These are phyloP conservation scores for Dorcus hopei DNA, from an alignment of 2,888 invertebrate genomes.

Conservation along the genomic window DNA sequence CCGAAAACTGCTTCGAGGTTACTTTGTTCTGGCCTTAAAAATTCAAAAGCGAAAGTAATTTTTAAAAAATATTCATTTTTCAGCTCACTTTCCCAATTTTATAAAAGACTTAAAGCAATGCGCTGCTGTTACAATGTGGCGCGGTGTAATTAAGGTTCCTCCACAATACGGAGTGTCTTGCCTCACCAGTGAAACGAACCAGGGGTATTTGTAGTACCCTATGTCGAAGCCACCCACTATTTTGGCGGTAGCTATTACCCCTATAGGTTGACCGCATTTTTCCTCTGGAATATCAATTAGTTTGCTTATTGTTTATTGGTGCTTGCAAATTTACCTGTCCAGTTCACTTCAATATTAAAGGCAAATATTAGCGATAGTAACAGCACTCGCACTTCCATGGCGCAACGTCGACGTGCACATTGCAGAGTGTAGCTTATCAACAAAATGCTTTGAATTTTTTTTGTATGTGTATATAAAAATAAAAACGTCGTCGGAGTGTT, in stretches of 20 bases:
- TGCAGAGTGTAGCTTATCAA: too few species aligned
- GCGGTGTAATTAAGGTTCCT: slow-evolving; percentile 40
- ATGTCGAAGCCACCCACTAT: slow-evolving; percentile 46
- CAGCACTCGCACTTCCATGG: too few species aligned
- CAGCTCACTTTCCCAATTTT: slow-evolving; percentile 19
- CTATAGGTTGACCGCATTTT: slow-evolving; percentile 35
- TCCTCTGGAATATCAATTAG: too few species aligned
- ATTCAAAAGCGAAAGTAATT: too few species aligned
- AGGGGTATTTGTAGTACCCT: slow-evolving; percentile 46
- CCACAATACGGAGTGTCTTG: slow-evolving; percentile 38
- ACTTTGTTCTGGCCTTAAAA: slow-evolving; percentile 9
- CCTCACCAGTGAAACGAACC: slow-evolving; percentile 41
- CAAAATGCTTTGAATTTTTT: too few species aligned
- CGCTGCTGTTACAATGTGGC: slow-evolving; percentile 44
- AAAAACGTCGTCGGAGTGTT: too few species aligned
- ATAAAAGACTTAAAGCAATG: slow-evolving; percentile 42
- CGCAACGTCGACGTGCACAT: too few species aligned
- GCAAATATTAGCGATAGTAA: too few species aligned
- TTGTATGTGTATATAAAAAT: too few species aligned
- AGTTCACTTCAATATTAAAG: too few species aligned
- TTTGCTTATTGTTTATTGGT: too few species aligned
- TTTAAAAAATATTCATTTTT: slow-evolving; percentile 3
- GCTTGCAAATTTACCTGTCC: too few species aligned
- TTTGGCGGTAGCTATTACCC: slow-evolving; percentile 26
- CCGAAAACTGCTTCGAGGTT: slow-evolving; percentile 38